phyloP scores from a whole-genome alignment of 2,888 invertebrate genomes.

The Callosobruchus maculatus region DNA sequence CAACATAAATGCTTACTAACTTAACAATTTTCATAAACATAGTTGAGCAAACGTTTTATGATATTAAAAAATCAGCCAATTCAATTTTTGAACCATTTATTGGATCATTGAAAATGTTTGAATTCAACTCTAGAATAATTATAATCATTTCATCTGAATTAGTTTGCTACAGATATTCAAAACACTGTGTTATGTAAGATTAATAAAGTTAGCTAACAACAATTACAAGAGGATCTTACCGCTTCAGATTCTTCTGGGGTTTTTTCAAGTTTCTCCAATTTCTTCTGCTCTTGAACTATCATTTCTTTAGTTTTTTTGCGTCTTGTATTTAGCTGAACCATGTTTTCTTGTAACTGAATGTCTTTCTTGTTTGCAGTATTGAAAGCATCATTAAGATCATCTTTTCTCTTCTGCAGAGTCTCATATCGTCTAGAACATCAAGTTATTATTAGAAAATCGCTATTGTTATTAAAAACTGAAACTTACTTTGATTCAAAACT shows the following conservation, averaged over 20 bases:
- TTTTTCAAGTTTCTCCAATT: slow-evolving; percentile 61
- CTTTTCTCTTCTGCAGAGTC: slow-evolving; percentile 45
- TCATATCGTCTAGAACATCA: slow-evolving; percentile 42
- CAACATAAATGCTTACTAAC: too few relatives aligned
- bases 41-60: too few relatives aligned
- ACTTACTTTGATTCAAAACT: slow-evolving; percentile 32
- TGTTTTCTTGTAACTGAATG: slow-evolving; percentile 62
- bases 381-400: slow-evolving; percentile 52
- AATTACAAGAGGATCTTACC: too few relatives aligned
- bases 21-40: too few relatives aligned
- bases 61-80: too few relatives aligned
- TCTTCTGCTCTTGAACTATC: slow-evolving; percentile 62
- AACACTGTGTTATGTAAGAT: too few relatives aligned
- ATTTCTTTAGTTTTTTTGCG: slow-evolving; percentile 70
- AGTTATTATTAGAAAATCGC: background rate
- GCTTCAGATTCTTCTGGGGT: slow-evolving; percentile 71
- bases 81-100: too few relatives aligned
- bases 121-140: too few relatives aligned
- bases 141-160: too few relatives aligned
- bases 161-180: too few relatives aligned
- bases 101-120: too few relatives aligned
- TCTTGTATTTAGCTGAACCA: slow-evolving; percentile 66
- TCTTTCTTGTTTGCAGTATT: slow-evolving; percentile 64
- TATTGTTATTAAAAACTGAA: background rate
- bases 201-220: too few relatives aligned